Evolutionary conservation across 2,888 invertebrate species (phyloP).

Genomic region (Rhamnusium bicolor): DNA sequence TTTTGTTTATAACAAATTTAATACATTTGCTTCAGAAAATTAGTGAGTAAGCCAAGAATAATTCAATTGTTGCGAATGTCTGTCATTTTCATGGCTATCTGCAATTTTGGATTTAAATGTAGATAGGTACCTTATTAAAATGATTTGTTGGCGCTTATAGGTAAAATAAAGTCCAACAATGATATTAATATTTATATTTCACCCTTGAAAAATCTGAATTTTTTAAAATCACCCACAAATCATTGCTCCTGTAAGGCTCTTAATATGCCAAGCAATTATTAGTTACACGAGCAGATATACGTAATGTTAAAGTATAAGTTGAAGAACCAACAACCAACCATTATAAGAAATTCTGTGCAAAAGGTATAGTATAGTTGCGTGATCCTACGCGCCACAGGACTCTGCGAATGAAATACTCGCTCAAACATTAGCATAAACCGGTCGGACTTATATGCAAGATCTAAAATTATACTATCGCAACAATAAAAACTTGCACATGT

Average conservation of each 20-base stretch:
- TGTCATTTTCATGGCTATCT: no score
- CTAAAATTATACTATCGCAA: conserved; percentile 67
- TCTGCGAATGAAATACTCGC: conserved; percentile 66
- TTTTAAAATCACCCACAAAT: not conserved
- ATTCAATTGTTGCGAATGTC: no score
- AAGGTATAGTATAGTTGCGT: conserved; percentile 45
- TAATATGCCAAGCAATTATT: not conserved
- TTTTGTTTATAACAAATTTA: no score
- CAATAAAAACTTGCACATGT: conserved; percentile 67
- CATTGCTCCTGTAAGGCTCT: not conserved
- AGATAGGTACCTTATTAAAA: no score
- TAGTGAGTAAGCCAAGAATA: no score
- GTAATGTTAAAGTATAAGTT: conserved; percentile 6
- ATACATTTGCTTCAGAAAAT: no score
- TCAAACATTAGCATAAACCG: conserved; percentile 64
- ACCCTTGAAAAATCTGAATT: not conserved
- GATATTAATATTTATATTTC: not conserved
- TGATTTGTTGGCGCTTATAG: no score
- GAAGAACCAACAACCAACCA: conserved; percentile 12
- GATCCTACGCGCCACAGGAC: conserved; percentile 56
- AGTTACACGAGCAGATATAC: not conserved
- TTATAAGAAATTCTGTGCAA: conserved; percentile 19
- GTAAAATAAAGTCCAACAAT: no score
- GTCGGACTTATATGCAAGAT: conserved; percentile 53
- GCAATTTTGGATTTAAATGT: no score